These are phyloP conservation scores for Drosophila prolongata DNA, from an alignment of 2,888 invertebrate species.

Conservation along the genomic window DNA sequence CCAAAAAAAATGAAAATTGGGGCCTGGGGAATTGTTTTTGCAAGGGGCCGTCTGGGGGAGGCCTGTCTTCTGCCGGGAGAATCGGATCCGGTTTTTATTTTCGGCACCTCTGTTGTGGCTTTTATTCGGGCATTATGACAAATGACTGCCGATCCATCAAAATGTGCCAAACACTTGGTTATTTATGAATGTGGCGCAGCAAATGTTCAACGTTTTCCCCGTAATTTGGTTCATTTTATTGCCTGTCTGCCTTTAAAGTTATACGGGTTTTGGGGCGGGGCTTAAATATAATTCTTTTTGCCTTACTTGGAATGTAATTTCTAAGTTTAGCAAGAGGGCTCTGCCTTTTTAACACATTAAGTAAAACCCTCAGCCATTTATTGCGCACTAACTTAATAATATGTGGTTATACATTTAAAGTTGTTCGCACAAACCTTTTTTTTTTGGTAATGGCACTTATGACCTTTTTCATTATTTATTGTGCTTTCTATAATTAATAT, in stretches of 20 bases:
- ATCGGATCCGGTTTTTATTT: slow-evolving; percentile 34
- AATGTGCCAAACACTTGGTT: slow-evolving; percentile 33
- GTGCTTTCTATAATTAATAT: too few relatives aligned
- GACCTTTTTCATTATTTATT: too few relatives aligned
- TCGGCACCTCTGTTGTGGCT: slow-evolving; percentile 24
- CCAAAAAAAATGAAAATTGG: slow-evolving; percentile 1
- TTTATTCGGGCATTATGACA: slow-evolving; percentile 34
- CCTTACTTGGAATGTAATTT: slow-evolving; percentile 1
- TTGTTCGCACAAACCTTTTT: too few relatives aligned
- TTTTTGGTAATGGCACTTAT: too few relatives aligned
- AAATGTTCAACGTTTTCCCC: slow-evolving; percentile 19
- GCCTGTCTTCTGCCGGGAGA: slow-evolving; percentile 25
- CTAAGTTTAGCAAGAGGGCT: background rate
- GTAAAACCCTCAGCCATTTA: background rate
- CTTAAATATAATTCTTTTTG: slow-evolving; percentile 2
- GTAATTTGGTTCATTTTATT: slow-evolving; percentile 27
- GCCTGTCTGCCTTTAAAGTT: background rate
- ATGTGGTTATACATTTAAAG: too few relatives aligned
- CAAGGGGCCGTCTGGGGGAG: slow-evolving; percentile 26
- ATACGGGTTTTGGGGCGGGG: background rate
- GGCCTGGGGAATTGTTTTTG: background rate
- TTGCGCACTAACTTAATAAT: background rate
- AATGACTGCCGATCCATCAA: slow-evolving; percentile 43
- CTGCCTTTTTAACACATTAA: background rate
- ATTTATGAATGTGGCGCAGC: slow-evolving; percentile 30